These are phyloP conservation scores for Ischnus inquisitorius DNA, from an alignment of 2,888 invertebrate genomes.

Conservation along the genomic window DNA sequence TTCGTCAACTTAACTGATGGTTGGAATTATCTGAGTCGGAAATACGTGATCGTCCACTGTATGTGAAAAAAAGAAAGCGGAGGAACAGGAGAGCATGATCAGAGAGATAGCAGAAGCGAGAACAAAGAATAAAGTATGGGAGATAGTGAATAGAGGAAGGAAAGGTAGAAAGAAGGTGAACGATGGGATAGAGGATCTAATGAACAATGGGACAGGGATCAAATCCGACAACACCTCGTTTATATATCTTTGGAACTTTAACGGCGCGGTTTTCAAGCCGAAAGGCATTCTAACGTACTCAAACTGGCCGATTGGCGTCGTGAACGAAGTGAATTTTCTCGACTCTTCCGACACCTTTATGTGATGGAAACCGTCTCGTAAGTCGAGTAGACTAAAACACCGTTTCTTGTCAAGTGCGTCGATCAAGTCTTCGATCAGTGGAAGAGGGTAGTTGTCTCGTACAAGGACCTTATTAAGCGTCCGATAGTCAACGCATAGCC, in stretches of 20 bases:
- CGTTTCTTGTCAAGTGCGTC: constrained; percentile 13
- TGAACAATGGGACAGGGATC: no score
- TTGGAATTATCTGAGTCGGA: no score
- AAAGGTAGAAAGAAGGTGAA: no score
- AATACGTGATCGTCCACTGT: no score
- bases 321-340: constrained; percentile 51
- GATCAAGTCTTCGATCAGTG: constrained; percentile 4
- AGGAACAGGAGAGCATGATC: no score
- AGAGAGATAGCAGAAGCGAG: no score
- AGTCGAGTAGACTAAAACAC: background rate
- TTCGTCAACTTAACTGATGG: no score
- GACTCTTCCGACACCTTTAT: constrained; percentile 48
- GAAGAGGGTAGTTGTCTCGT: constrained; percentile 44
- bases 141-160: no score
- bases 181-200: no score
- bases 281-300: constrained; percentile 57
- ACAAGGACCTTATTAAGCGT: constrained; percentile 13
- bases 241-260: constrained; percentile 49
- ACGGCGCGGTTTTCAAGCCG: constrained; percentile 31
- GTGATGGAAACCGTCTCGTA: constrained; percentile 26
- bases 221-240: constrained; percentile 41
- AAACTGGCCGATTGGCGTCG: constrained; percentile 56
- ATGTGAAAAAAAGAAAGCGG: no score
- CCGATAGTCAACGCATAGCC: constrained; percentile 36
- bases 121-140: no score